Base-by-base conservation (phyloP, 2,113 vertebrate species). In the Corythornis vintsioides region DNA sequence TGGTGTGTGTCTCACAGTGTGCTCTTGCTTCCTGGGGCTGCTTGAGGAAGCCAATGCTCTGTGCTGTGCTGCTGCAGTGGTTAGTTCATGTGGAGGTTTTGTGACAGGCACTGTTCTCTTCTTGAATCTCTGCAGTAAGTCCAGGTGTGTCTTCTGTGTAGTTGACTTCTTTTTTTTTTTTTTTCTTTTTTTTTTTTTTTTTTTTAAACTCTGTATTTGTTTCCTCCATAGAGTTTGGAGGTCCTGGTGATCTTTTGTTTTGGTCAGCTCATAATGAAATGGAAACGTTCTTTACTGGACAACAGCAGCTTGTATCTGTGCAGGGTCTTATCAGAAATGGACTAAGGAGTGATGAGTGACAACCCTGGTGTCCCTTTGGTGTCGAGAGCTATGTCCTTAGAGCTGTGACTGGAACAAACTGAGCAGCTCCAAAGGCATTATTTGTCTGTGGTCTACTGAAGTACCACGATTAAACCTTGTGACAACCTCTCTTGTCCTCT, bases 401-500 rank as follows among this genome's bases (percentile, higher is more conserved):
- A 67, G 73, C 88, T 74, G 65, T 28, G 75, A 10, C 57, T 53
- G 73, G 42, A 40, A 71, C 76, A 48, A 43, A 71, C 19, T 10
- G 47, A 53, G 70, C 55, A 53, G 86, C 72, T 15, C 31, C 65
- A 21, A 43, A 33, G 31, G 7, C 3, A 2, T 4, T n/a, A 42
- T 31, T 65, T 45, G 15, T 15, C 67, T 81, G 48, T 26, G 40
- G 31, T 74, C 29, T 71, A 6, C 70, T 31, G 42, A 29, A 24
- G 52, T 56, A 12, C 12, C 52, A 4, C 76, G 52, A 15, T 35
- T 66, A 21, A 63, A 50, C 1, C 1, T 47, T 0, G 0, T 47
- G 31, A 20, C 47, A 45, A 9, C 40, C 21, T 60, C 56, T 19
- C 64, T 43, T 0, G 0, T 31, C 16, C 85, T 35, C 45, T 63